Evolutionary conservation across 2,797 vertebrate species (phyloP).

Genomic region (Danionella dracula): DNA sequence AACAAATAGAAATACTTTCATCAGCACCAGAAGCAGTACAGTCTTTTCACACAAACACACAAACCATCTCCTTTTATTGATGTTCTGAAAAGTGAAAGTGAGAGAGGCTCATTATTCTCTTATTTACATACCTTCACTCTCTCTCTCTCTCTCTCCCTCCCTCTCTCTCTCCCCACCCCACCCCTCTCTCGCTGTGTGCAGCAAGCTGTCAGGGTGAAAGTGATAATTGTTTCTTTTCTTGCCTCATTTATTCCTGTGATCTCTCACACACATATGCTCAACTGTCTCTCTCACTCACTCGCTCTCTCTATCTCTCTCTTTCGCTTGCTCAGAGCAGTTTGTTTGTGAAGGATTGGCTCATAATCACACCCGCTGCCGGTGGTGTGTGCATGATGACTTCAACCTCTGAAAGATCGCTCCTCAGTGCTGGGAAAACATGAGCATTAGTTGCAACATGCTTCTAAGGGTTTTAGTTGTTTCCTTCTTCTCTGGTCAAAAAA

Average conservation of each 20-base stretch:
- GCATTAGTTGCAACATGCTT: no score
- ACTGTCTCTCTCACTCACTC: background rate
- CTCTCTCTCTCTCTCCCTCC: no score
- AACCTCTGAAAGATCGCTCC: background rate
- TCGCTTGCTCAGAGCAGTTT: background rate
- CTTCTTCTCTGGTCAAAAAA: no score
- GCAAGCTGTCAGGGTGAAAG: slow-evolving; percentile 43
- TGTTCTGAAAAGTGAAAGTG: no score
- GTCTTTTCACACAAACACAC: slow-evolving; percentile 3
- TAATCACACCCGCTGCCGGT: background rate
- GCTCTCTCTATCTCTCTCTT: no score
- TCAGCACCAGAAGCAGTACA: no score
- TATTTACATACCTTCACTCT: no score
- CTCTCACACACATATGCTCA: background rate
- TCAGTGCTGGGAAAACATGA: background rate
- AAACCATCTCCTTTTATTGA: no score
- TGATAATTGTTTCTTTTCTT: slow-evolving; percentile 63
- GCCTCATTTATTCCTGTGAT: slow-evolving; percentile 53
- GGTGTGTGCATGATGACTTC: background rate
- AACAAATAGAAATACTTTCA: no score
- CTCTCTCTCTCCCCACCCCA: background rate
- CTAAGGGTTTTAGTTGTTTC: no score
- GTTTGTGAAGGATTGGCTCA: slow-evolving; percentile 1
- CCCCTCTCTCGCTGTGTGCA: slow-evolving; percentile 27
- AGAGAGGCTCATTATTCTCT: no score